These are phyloP conservation scores for Arctopsyche grandis DNA, from an alignment of 1,140 invertebrate genomes.

Conservation along the genomic window DNA sequence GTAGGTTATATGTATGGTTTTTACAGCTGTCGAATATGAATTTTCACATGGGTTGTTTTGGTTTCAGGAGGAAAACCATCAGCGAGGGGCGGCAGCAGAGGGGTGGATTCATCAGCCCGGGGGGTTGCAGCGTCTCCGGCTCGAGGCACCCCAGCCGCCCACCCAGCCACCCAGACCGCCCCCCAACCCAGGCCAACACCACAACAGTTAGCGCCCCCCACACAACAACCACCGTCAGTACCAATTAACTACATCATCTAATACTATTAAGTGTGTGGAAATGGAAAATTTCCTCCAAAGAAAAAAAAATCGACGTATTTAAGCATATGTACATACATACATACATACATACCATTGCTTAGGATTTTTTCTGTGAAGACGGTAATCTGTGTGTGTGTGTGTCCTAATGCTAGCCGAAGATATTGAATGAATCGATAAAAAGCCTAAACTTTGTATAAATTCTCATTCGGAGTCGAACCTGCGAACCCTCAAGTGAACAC, in stretches of 20 bases:
- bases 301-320: background rate
- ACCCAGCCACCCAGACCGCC: constrained; percentile 17
- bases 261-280: no score
- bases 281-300: no score
- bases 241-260: background rate
- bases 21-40: no score
- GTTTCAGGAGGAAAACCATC: constrained; percentile 23
- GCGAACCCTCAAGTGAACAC: no score
- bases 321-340: background rate
- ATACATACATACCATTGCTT: background rate
- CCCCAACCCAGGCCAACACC: constrained; percentile 36
- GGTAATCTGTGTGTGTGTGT: no score
- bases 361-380: no score
- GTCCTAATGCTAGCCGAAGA: no score
- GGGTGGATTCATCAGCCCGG: constrained; percentile 52
- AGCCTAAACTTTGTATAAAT: no score
- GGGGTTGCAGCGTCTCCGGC: constrained; percentile 45
- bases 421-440: no score
- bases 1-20: no score
- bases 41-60: background rate
- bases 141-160: constrained; percentile 13
- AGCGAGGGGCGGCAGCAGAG: constrained; percentile 52
- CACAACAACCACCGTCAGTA: constrained; percentile 48
- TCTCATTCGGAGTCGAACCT: no score
- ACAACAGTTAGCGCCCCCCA: constrained; percentile 50